Evolutionary conservation across 2,888 invertebrate genomes (phyloP), one percentile per base, ranked within the genome.

Genomic region (Machimus atricapillus): DNA sequence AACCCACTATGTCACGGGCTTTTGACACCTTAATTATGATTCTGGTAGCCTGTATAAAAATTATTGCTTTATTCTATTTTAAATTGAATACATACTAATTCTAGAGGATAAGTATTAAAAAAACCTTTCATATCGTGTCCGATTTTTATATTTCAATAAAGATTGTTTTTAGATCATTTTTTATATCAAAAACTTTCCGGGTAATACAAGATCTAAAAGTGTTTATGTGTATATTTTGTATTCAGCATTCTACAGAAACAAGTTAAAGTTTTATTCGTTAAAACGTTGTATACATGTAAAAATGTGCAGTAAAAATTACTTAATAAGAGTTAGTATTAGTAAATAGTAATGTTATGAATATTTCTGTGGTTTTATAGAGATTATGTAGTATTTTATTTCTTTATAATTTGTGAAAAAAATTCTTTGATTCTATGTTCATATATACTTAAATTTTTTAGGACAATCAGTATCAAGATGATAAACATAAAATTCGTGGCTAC

Each of bases 401-500:
- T 46, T 46, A 46, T 46, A 34, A 4, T 34, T 34, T 34, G 34
- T 34, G 7, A 34, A 34, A 7, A 34, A 34, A 34, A 34, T 34
- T 34, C 7, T 34, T 34, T 34, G 34, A 34, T 34, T 34, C 34
- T 7, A 34, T 34, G 7, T 4, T 14, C 1, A 52, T 87, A 31
- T 66, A 27, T 43, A 34, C 31, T 23, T 34, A 58, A 43, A 31
- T 81, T 52, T 52, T 90, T 79, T 88, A 93, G 93, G 93, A 94
- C 90, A 92, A 91, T 90, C 93, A 93, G 90, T 91, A 91, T 87
- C 92, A 91, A 88, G 92, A 92, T 86, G 92, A 93, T 86, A 96
- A 96, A 91, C 94, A 95, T 88, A 93, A 94, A 90, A 93, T 94
- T 90, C 93, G 95, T 86, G 95, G 95, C 87, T 95, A 94, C 92